These are phyloP conservation scores for Ashinkailepas kermadecensis DNA, from an alignment of 2,888 invertebrate species.

Conservation along the genomic window DNA sequence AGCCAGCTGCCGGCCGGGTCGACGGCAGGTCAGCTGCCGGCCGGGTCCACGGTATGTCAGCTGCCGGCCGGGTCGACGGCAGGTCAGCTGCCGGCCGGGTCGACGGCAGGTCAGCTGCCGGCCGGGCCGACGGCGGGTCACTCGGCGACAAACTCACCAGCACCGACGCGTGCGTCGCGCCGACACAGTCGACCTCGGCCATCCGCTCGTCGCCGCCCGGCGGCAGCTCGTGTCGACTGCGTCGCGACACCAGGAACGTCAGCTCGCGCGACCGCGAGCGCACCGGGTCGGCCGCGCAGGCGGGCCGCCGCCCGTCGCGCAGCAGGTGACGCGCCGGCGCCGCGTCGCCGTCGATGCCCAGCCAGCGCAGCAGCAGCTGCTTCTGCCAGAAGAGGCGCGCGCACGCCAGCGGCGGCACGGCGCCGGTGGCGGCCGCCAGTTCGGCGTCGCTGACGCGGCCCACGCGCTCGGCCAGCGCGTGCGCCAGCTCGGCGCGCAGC, in stretches of 20 bases:
- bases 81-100: too few species aligned
- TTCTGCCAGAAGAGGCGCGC: not conserved
- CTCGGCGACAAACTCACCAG: not conserved
- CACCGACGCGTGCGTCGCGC: not conserved
- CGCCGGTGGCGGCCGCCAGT: conserved; percentile 41
- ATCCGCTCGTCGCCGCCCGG: conserved; percentile 39
- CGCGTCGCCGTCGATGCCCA: conserved; percentile 26
- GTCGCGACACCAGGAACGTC: conserved; percentile 43
- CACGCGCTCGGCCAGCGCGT: conserved; percentile 40
- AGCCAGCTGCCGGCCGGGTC: too few species aligned
- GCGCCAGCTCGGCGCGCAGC: conserved; percentile 41
- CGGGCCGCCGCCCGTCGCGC: conserved; percentile 44
- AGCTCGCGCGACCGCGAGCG: conserved; percentile 36
- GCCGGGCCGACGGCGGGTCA: not conserved
- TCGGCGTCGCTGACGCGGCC: conserved; percentile 45
- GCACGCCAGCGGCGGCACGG: conserved; percentile 15
- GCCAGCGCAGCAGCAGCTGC: conserved; percentile 17
- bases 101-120: not conserved
- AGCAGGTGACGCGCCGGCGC: conserved; percentile 38
- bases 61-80: too few species aligned
- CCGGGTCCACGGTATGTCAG: too few species aligned
- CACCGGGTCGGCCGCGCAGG: conserved; percentile 14
- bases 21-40: too few species aligned
- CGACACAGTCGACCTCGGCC: conserved; percentile 28
- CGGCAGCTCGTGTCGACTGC: conserved; percentile 43